Evolutionary conservation across 2,888 invertebrate species (phyloP), one percentile per base, ranked within the genome.

Genomic region (Doris montereyensis): DNA sequence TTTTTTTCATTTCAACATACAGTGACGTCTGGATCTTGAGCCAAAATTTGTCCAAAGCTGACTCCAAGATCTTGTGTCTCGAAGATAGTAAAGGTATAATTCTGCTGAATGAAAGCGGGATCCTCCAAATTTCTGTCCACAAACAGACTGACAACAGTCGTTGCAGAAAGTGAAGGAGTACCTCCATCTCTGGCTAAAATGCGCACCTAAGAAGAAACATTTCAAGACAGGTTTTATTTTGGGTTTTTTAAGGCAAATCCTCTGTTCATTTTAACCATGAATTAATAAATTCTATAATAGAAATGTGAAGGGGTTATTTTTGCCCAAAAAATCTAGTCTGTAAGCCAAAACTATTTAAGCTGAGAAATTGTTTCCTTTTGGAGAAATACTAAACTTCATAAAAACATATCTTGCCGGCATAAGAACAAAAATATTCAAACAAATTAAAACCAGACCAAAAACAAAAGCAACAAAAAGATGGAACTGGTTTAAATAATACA

Each of bases 161-260:
- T 86, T 1, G 85, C 82, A 21, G 83, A 86, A 72, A 83, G 77
- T 5, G 85, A 77, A 52, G 88, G 88, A n/a, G 81, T 83, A 17
- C 89, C 89, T 24, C 87, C 87, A 81, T 89, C 89, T 65, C 82
- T 73, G 2, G 87, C 89, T 5, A 87, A 65, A 0, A 88, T 85
- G 60, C 87, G 85, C 35, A 89, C 81, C 88, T 88, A 77, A 28
- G 81, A 82, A 2, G 78, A 57, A 70, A 65, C 28, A 57, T 60
- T 24, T 41, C 5, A 41, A 41, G 17, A 67, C 5, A 10, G 26
- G 17, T 21, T n/a, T 10, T 4, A 26, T 34, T 24, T 58, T 62
- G 21, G 10, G 28, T 34, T 21, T 74, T 62, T 24, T 21, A 75
- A 5, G 26, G 13, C 13, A 2, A 76, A 76, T 67, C 3, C 8